Conservation (phyloP, 2,113 vertebrate species). For the Xenopus tropicalis region UCB_Xtro_10.0 CM004446.2:142803001-142803500, state of each 20-base stretch:
- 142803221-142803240: not conserved
- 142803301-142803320: slow-evolving; percentile 6
- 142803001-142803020: too few species aligned
- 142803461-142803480: too few species aligned
- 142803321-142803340: not conserved
- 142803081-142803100: not conserved
- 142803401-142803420: not conserved
- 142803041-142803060: not conserved
- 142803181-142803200: not conserved
- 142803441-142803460: too few species aligned
- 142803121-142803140: not conserved
- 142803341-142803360: slow-evolving; percentile 22
- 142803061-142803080: not conserved
- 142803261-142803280: not conserved
- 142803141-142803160: not conserved
- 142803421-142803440: too few species aligned
- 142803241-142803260: not conserved
- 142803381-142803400: slow-evolving; percentile 3
- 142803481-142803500: too few species aligned
- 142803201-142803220: not conserved
- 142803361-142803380: slow-evolving; percentile 19
- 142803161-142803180: slow-evolving; percentile 1
- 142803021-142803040: not conserved
- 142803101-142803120: not conserved
- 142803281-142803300: slow-evolving; percentile 1